phyloP scores from a whole-genome alignment of 92 coral and sea anemone genomes.

The Ricordea florida region DNA sequence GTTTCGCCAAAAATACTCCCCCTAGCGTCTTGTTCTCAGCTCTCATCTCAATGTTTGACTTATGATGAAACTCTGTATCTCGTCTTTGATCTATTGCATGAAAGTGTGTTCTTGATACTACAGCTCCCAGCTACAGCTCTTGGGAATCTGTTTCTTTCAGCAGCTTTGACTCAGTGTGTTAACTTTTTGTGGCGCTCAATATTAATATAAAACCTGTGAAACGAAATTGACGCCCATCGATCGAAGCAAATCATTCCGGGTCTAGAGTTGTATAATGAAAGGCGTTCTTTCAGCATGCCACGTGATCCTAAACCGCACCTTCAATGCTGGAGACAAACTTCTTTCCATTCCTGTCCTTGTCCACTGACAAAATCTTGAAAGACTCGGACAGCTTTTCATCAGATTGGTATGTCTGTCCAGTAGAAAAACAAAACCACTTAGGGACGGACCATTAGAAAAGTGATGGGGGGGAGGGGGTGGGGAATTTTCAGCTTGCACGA shows the following conservation, averaged over 20 bases:
- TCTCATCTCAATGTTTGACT: too few species aligned
- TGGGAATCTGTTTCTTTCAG: neutral
- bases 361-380: slow-evolving; percentile 73
- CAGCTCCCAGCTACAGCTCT: too few species aligned
- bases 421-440: neutral
- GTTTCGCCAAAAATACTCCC: too few species aligned
- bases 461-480: too few species aligned
- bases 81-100: too few species aligned
- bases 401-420: slow-evolving; percentile 44
- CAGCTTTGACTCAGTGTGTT: neutral
- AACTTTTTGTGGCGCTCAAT: neutral
- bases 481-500: neutral
- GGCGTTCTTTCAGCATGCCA: neutral
- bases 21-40: too few species aligned
- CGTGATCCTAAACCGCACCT: slow-evolving; percentile 40
- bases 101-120: too few species aligned
- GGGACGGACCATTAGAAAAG: neutral
- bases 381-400: slow-evolving; percentile 27
- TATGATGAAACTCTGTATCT: too few species aligned
- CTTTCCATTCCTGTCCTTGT: slow-evolving; percentile 67
- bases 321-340: slow-evolving; percentile 83
- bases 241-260: neutral
- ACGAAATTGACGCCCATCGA: too few species aligned
- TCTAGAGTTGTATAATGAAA: too few species aligned
- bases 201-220: neutral